Evolutionary conservation across 2,113 vertebrate species (phyloP), one percentile per base, ranked within the genome.

Genomic region (Cavia porcellus): DNA sequence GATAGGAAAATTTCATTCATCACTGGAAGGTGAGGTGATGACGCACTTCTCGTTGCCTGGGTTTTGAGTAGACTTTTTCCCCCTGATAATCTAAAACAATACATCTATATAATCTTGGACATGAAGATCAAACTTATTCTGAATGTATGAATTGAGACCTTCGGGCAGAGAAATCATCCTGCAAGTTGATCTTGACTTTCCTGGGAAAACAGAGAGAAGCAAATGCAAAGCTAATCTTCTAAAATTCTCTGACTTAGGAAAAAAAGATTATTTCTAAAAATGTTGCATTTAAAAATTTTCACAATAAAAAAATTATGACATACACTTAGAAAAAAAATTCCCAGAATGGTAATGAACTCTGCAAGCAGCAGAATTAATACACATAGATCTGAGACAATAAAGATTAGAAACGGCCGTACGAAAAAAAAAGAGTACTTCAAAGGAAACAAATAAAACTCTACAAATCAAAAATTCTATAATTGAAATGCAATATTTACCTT

Each of bases 171-270:
- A 74, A 85, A 42, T 35, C 55, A 68, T 81, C 35, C 38, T 47
- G 38, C 92, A 66, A 61, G 13, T n/a, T 68, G 20, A 42, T 82
- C 13, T 10, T 45, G 42, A 79, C 25, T 88, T 77, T 96, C 45
- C 52, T 74, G 79, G 47, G 15, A 66, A 42, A 92, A 30, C 75
- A 93, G 59, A 9, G 81, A 92, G 57, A 86, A 81, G 52, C 12
- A 94, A 92, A 89, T 81, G 57, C 20, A 80, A 92, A 89, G 81
- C 50, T 55, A 89, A 38, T 68, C 80, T 92, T 92, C 20, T 81
- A 50, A 75, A 74, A 86, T 68, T 72, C 20, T 87, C 28, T 52
- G 28, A 38, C 38, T 89, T 15, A 11, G 38, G 64, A n/a, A 30
- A 47, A 77, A 59, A 64, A 30, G 35, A 83, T 42, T 47, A 42